These are phyloP conservation scores for Epinephelus coioides DNA, from an alignment of 2,797 vertebrate genomes.

Conservation along the genomic window DNA sequence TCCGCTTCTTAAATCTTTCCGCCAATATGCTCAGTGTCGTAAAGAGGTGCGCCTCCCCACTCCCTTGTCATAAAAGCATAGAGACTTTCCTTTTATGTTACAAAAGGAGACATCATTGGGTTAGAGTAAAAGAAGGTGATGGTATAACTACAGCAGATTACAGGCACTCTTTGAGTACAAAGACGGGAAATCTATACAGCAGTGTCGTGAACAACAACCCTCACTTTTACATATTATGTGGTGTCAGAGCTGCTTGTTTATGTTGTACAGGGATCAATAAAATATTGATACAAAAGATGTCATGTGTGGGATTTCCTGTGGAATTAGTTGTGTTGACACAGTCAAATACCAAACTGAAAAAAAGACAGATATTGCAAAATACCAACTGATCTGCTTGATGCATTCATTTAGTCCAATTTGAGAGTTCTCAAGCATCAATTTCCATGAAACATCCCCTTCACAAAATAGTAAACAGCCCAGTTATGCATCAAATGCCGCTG, in stretches of 20 bases:
- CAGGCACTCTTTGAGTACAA: background rate
- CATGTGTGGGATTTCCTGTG: slow-evolving; percentile 3
- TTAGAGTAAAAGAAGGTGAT: slow-evolving; percentile 20
- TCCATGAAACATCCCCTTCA: slow-evolving; percentile 26
- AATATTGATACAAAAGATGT: slow-evolving; percentile 14
- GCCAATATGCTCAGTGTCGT: slow-evolving; percentile 64
- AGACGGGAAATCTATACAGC: slow-evolving; percentile 23
- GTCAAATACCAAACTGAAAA: background rate
- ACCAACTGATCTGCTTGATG: slow-evolving; percentile 22
- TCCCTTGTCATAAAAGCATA: slow-evolving; percentile 69
- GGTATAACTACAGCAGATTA: slow-evolving; percentile 22
- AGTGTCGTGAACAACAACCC: background rate
- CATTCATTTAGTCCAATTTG: slow-evolving; percentile 31
- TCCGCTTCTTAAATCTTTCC: slow-evolving; percentile 75
- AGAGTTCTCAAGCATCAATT: slow-evolving; percentile 28
- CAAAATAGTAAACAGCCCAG: slow-evolving; percentile 36
- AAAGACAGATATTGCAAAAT: slow-evolving; percentile 13
- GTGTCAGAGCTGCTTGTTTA: slow-evolving; percentile 35
- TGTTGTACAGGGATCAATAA: slow-evolving; percentile 10
- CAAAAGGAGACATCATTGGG: slow-evolving; percentile 53
- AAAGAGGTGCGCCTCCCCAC: slow-evolving; percentile 68
- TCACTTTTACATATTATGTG: background rate
- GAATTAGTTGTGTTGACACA: slow-evolving; percentile 18
- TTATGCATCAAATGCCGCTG: slow-evolving; percentile 38
- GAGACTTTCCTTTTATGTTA: slow-evolving; percentile 68